A percentile compares a stretch with the other conserved stretches of the same genome.
These are phyloP conservation scores for Furnarius figulus DNA, from an alignment of 2,113 vertebrate species.

Conservation along the genomic window DNA sequence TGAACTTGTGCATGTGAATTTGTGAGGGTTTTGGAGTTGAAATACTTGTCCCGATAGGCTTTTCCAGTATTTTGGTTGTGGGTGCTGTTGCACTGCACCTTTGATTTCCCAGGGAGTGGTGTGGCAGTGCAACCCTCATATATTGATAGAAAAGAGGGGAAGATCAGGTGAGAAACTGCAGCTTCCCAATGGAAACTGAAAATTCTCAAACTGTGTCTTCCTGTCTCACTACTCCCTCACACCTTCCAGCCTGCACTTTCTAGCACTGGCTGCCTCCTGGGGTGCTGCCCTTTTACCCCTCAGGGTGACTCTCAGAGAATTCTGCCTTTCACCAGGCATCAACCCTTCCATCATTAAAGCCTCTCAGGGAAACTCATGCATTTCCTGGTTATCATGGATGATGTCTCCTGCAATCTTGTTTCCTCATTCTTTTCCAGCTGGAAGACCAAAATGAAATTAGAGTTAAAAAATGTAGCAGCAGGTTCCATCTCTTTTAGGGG, in stretches of 20 bases:
- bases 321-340: background rate
- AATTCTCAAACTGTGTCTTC: background rate
- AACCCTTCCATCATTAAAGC: background rate
- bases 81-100: fast-evolving
- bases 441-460: background rate
- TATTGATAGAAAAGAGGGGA: background rate
- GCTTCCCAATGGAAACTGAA: background rate
- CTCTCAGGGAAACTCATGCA: background rate
- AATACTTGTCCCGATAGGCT: background rate
- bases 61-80: background rate
- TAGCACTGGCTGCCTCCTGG: background rate
- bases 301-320: background rate
- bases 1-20: background rate
- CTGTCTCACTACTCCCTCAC: background rate
- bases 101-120: background rate
- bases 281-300: background rate
- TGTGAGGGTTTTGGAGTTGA: background rate
- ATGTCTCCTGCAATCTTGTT: background rate
- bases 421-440: background rate
- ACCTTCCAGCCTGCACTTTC: background rate
- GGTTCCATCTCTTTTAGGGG: background rate
- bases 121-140: fast-evolving
- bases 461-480: background rate
- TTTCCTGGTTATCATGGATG: background rate
- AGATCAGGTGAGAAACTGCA: background rate